Conservation (phyloP, 2,888 invertebrate genomes). For the Crematogaster levior region DNA sequence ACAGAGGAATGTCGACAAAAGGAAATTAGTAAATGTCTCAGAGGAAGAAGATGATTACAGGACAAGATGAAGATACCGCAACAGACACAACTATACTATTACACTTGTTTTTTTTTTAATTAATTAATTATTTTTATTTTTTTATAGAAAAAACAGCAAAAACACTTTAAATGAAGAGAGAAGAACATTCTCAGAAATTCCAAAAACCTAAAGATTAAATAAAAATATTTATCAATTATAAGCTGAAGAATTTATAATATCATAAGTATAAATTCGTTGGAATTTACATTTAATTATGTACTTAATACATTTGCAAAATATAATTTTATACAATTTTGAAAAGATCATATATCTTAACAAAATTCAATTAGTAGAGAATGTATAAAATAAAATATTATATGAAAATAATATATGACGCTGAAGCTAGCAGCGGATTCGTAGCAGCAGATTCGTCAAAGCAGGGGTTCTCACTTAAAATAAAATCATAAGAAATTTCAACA, state of each 20-base stretch:
- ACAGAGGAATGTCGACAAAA: conserved; percentile 30
- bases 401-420: too few relatives aligned
- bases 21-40: conserved; percentile 51
- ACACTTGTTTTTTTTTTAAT: conserved; percentile 16
- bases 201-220: background rate
- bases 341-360: background rate
- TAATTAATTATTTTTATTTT: too few relatives aligned
- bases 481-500: too few relatives aligned
- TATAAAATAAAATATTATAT: too few relatives aligned
- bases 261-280: background rate
- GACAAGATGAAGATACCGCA: conserved; percentile 23
- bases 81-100: conserved; percentile 9
- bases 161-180: conserved; percentile 5
- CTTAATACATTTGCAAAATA: background rate
- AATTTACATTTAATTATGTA: conserved; percentile 3
- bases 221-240: background rate
- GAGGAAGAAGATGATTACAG: conserved; percentile 45
- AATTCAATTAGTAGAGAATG: background rate
- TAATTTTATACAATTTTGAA: background rate
- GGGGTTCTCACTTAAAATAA: too few relatives aligned
- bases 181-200: background rate
- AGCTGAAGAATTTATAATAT: background rate
- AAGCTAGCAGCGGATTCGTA: too few relatives aligned
- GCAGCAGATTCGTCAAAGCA: too few relatives aligned
- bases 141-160: background rate